These are phyloP conservation scores for Porites australiensis DNA, from an alignment of 64 coral and sea anemone genomes.

Conservation along the genomic window DNA sequence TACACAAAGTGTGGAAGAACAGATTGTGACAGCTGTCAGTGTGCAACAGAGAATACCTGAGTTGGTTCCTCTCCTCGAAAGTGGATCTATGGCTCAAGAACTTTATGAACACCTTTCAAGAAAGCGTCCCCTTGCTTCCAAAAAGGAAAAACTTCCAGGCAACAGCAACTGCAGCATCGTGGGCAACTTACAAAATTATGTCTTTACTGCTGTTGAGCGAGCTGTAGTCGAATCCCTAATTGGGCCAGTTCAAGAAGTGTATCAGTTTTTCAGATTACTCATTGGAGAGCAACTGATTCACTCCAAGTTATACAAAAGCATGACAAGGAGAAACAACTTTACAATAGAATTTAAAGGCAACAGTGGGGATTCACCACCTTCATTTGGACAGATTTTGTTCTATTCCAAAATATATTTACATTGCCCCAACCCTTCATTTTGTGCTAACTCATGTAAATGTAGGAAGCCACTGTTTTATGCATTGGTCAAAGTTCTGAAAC, in stretches of 20 bases:
- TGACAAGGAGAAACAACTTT: constrained; percentile 39
- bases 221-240: constrained; percentile 14
- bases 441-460: neutral
- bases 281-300: constrained; percentile 24
- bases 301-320: constrained; percentile 35
- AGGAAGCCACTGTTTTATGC: no score
- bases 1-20: constrained; percentile 26
- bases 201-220: constrained; percentile 1
- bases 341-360: constrained; percentile 28
- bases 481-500: no score
- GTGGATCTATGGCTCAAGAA: neutral
- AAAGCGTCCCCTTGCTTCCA: neutral
- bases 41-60: constrained; percentile 57
- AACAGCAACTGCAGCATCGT: neutral
- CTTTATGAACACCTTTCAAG: constrained; percentile 24
- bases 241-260: neutral
- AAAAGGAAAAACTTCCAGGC: neutral
- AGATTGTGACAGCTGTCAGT: constrained; percentile 10
- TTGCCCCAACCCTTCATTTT: constrained; percentile 55
- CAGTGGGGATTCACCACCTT: neutral
- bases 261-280: neutral
- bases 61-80: neutral
- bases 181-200: constrained; percentile 1
- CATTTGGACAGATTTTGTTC: constrained; percentile 35
- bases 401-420: constrained; percentile 23